Conservation (phyloP, 2,113 vertebrate species). For the Siniperca chuatsi region DNA sequence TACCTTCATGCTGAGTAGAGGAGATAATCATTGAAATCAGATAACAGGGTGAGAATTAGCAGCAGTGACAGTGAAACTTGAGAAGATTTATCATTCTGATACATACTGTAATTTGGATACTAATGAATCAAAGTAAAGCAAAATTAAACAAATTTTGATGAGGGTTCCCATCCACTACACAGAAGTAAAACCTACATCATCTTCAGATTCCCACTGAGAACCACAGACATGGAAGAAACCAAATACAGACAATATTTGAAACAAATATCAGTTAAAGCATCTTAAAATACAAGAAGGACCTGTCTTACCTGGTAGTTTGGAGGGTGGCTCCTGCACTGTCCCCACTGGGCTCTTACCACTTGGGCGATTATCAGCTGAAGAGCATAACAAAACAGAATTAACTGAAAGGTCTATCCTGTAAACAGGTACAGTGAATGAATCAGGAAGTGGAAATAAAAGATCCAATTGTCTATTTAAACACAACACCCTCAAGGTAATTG, state of each 20-base stretch:
- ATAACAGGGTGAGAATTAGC: not conserved
- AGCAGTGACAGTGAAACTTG: not conserved
- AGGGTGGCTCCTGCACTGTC: conserved; percentile 90
- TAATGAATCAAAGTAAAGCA: not conserved
- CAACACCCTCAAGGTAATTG: conserved; percentile 19
- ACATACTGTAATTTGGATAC: not conserved
- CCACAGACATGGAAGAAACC: not conserved
- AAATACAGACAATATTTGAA: not conserved
- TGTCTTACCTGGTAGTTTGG: conserved; percentile 87
- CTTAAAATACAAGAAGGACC: not conserved
- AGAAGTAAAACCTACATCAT: not conserved
- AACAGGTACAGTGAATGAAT: not conserved
- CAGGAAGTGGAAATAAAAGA: conserved; percentile 11
- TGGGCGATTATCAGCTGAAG: conserved; percentile 92
- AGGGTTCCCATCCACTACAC: not conserved
- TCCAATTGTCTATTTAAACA: conserved; percentile 28
- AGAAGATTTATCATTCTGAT: not conserved
- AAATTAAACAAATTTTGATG: not conserved
- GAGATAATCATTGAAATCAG: not conserved
- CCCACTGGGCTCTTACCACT: conserved; percentile 90
- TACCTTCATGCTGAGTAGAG: not conserved
- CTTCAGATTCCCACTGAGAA: not conserved
- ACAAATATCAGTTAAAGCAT: not conserved
- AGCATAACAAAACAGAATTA: conserved; percentile 40
- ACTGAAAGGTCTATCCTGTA: not conserved